Evolutionary conservation across 2,797 vertebrate genomes (phyloP).

Genomic region (Rhabdophis nuchalis): DNA sequence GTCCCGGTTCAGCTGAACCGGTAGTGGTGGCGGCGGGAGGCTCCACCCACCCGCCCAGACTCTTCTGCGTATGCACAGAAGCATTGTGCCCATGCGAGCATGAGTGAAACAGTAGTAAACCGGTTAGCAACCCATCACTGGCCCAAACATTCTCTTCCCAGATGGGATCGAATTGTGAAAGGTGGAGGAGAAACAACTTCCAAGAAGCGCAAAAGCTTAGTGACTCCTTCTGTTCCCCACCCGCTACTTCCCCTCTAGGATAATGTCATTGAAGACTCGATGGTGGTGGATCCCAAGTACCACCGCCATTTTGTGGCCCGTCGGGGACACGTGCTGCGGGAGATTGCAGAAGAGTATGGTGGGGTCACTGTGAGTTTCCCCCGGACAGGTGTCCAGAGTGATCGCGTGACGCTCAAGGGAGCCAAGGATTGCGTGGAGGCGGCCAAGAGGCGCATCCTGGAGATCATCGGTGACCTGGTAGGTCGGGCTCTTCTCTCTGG

Average conservation of each 20-base stretch:
- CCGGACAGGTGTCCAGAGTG: constrained; percentile 74
- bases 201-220: neutral
- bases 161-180: neutral
- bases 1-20: too few species aligned
- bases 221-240: neutral
- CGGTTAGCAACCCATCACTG: too few species aligned
- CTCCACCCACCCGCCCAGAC: too few species aligned
- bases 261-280: constrained; percentile 78
- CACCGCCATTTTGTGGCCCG: constrained; percentile 79
- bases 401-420: constrained; percentile 78
- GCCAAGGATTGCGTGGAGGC: constrained; percentile 80
- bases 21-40: too few species aligned
- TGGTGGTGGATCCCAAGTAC: constrained; percentile 75
- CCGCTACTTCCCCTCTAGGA: constrained; percentile 62
- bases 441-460: constrained; percentile 78
- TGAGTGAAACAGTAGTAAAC: too few species aligned
- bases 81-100: too few species aligned
- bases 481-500: neutral
- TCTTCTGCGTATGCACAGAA: too few species aligned
- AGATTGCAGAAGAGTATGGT: constrained; percentile 80
- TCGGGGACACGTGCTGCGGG: constrained; percentile 76
- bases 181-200: neutral
- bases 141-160: neutral
- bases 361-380: constrained; percentile 81
- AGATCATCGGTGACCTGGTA: constrained; percentile 78